phyloP scores from a whole-genome alignment of 2,888 invertebrate species.

The Nomada fucata region DNA sequence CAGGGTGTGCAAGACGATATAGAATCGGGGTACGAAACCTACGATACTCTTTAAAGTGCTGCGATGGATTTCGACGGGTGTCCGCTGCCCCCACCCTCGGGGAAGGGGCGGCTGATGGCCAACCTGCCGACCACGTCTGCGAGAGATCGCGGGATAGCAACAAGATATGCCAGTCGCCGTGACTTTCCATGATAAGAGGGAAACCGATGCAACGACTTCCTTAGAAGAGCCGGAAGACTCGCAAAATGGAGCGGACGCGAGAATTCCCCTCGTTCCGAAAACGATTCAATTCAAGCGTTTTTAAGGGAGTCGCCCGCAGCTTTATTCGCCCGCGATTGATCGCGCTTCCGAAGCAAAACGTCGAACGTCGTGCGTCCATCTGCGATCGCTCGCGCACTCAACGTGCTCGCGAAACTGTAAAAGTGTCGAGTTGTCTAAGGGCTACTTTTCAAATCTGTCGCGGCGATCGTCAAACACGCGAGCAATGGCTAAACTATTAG shows the following conservation, averaged over 20 bases:
- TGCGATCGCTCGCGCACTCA: not conserved
- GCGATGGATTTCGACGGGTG: conserved; percentile 50
- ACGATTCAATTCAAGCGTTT: not conserved
- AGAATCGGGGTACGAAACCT: conserved; percentile 57
- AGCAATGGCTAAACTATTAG: conserved; percentile 10
- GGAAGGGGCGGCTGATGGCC: conserved; percentile 2
- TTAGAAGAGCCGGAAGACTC: not conserved
- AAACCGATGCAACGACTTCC: conserved; percentile 6
- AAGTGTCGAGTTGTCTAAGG: not conserved
- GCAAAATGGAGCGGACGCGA: too few relatives aligned
- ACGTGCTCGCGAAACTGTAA: conserved; percentile 10
- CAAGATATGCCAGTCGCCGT: conserved; percentile 1
- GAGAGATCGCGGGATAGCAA: not conserved
- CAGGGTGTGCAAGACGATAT: conserved; percentile 64
- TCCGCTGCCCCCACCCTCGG: conserved; percentile 19
- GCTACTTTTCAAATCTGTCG: conserved; percentile 27
- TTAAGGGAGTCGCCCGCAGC: not conserved
- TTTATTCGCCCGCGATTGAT: conserved; percentile 13
- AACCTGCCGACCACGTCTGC: conserved; percentile 9
- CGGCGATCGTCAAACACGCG: conserved; percentile 28
- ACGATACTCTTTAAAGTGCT: conserved; percentile 43
- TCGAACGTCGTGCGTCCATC: not conserved
- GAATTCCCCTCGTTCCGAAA: not conserved
- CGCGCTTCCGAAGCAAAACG: not conserved
- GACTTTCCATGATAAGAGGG: conserved; percentile 8